Percentiles rank a stretch among this genome's conserved stretches.
These are phyloP conservation scores for Tokudaia tokunoshimensis DNA, from an alignment of 2,797 vertebrate genomes.

Conservation along the genomic window DNA sequence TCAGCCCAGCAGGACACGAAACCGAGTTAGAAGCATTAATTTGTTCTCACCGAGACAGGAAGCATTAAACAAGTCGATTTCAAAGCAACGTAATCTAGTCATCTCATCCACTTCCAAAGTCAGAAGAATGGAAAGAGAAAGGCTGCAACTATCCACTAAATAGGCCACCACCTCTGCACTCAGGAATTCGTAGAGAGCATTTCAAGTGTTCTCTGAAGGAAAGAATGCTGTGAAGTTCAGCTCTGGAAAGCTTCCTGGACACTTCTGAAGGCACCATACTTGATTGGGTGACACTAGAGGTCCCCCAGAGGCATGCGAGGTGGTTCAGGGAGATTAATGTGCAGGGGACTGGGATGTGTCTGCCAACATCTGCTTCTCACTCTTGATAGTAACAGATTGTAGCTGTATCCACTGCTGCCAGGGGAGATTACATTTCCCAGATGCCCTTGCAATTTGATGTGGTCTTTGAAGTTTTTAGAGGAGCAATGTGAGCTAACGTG, in stretches of 20 bases:
- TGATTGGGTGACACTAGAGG: background rate
- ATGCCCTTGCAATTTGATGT: background rate
- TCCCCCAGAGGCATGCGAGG: background rate
- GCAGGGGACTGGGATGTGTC: conserved; percentile 40
- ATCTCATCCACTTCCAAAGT: conserved; percentile 44
- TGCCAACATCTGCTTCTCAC: conserved; percentile 42
- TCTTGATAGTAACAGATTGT: background rate
- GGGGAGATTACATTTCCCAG: background rate
- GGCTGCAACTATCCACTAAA: background rate
- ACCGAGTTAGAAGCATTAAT: conserved; percentile 6
- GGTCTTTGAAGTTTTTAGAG: background rate
- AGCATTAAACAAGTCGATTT: conserved; percentile 3
- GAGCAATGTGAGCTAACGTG: background rate
- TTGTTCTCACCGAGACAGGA: conserved; percentile 38
- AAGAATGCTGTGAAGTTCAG: conserved; percentile 53
- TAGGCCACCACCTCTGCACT: background rate
- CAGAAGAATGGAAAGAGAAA: conserved; percentile 22
- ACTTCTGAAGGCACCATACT: background rate
- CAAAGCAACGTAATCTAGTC: conserved; percentile 19
- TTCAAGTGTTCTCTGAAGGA: conserved; percentile 46
- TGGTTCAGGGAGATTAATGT: background rate
- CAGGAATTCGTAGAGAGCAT: conserved; percentile 33
- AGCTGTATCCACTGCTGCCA: background rate
- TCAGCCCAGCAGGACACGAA: background rate
- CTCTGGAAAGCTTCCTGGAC: conserved; percentile 73